Evolutionary conservation across 2,888 invertebrate genomes (phyloP).

Genomic region (Harpagoxenus sublaevis): DNA sequence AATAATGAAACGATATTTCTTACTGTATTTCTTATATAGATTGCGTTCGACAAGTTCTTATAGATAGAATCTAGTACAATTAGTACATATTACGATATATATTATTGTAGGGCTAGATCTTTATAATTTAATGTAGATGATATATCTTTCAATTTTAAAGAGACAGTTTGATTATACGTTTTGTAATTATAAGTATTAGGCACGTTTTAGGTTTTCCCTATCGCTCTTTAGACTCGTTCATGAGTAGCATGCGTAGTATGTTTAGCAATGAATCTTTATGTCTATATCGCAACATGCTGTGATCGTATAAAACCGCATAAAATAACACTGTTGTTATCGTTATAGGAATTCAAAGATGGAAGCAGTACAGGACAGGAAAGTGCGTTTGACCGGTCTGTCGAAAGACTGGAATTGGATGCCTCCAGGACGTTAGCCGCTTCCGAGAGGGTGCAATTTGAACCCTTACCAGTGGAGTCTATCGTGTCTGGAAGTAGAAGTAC

Average conservation of each 20-base stretch:
- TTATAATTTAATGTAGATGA: conserved; percentile 25
- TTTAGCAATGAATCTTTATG: conserved; percentile 10
- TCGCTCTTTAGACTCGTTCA: background rate
- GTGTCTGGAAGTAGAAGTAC: conserved; percentile 74
- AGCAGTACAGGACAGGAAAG: conserved; percentile 79
- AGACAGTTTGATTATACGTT: background rate
- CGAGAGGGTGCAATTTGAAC: conserved; percentile 83
- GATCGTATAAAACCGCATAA: background rate
- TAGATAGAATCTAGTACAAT: conserved; percentile 16
- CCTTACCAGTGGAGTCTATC: conserved; percentile 81
- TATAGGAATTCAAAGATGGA: conserved; percentile 85
- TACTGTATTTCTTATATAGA: conserved; percentile 2
- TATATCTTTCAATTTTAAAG: background rate
- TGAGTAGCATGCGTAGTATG: conserved; percentile 29
- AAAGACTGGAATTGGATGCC: conserved; percentile 82
- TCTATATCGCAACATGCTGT: background rate
- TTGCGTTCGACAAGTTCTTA: conserved; percentile 18
- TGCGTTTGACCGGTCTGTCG: conserved; percentile 77
- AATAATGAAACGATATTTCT: background rate
- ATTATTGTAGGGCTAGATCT: conserved; percentile 3
- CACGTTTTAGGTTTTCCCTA: background rate
- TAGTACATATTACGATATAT: background rate
- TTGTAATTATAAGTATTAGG: background rate
- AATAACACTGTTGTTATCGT: conserved; percentile 60
- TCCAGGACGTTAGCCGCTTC: conserved; percentile 74